A percentile compares a stretch with the other conserved stretches of the same genome.
phyloP scores from a whole-genome alignment of 2,113 vertebrate genomes.

The Platichthys stellatus region DNA sequence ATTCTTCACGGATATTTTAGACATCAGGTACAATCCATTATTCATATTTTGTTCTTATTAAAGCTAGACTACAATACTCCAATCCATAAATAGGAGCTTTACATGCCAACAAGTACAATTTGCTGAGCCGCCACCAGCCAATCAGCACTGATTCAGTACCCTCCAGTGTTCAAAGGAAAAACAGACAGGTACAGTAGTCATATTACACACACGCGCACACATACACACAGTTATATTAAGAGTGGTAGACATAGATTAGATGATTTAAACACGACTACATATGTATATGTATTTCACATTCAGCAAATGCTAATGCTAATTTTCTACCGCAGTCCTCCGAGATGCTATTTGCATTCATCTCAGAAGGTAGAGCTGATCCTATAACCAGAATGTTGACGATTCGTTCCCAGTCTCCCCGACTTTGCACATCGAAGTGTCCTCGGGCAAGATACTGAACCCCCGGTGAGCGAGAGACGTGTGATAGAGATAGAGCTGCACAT shows the following conservation, averaged over 20 bases:
- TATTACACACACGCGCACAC: not conserved
- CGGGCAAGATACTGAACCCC: too few relatives aligned
- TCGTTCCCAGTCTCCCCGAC: too few relatives aligned
- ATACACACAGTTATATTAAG: constrained; percentile 13
- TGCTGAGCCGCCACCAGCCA: constrained; percentile 37
- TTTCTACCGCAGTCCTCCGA: not conserved
- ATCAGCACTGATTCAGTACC: constrained; percentile 30
- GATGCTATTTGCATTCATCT: not conserved
- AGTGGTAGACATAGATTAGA: constrained; percentile 20
- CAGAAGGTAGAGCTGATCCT: too few relatives aligned
- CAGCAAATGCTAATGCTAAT: not conserved
- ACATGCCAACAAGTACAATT: constrained; percentile 65
- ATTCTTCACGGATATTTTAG: constrained; percentile 52
- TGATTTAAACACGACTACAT: constrained; percentile 6
- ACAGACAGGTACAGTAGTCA: constrained; percentile 26
- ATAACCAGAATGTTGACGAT: too few relatives aligned
- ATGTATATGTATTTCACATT: not conserved
- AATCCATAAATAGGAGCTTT: constrained; percentile 49
- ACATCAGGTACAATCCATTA: constrained; percentile 58
- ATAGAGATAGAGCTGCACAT: too few relatives aligned
- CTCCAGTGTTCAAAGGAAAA: constrained; percentile 60
- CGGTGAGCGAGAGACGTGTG: too few relatives aligned
- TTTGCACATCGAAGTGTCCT: too few relatives aligned
- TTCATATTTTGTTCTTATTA: constrained; percentile 47
- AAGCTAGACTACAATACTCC: constrained; percentile 61